Percentiles rank a stretch among this genome's conserved stretches.
These are phyloP conservation scores for Parotocinclus haroldoi DNA, from an alignment of 2,797 vertebrate species.

Conservation along the genomic window DNA sequence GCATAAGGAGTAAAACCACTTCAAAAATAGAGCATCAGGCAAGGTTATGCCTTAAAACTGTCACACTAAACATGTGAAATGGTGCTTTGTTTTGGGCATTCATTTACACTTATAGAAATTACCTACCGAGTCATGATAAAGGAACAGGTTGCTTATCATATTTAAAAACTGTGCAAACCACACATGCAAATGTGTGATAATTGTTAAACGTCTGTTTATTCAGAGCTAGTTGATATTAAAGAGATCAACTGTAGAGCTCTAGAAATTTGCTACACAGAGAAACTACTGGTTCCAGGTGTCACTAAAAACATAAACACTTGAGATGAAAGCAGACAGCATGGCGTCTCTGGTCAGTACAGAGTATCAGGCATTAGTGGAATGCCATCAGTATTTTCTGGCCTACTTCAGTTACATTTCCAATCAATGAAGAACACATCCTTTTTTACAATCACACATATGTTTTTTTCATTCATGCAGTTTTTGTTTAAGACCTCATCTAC, in stretches of 20 bases:
- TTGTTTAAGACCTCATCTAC: constrained; percentile 47
- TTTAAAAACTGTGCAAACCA: too few species aligned
- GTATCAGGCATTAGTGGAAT: constrained; percentile 21
- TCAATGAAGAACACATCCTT: constrained; percentile 35
- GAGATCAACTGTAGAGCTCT: too few species aligned
- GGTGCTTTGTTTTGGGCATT: constrained; percentile 5
- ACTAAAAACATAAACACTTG: constrained; percentile 30
- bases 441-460: constrained; percentile 47
- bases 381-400: constrained; percentile 21
- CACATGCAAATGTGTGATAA: constrained; percentile 8
- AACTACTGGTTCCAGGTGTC: not conserved
- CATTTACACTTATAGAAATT: constrained; percentile 13
- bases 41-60: constrained; percentile 27
- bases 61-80: constrained; percentile 9
- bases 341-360: not conserved
- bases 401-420: constrained; percentile 38
- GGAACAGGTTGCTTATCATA: not conserved
- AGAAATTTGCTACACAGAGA: too few species aligned
- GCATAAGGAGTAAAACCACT: constrained; percentile 17
- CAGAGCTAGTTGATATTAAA: constrained; percentile 16
- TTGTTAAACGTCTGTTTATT: constrained; percentile 12
- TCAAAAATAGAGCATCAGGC: constrained; percentile 35
- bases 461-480: constrained; percentile 54
- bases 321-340: not conserved
- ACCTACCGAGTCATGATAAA: constrained; percentile 25